These are phyloP conservation scores for Uloborus diversus DNA, from an alignment of 1,140 invertebrate genomes.

Conservation along the genomic window DNA sequence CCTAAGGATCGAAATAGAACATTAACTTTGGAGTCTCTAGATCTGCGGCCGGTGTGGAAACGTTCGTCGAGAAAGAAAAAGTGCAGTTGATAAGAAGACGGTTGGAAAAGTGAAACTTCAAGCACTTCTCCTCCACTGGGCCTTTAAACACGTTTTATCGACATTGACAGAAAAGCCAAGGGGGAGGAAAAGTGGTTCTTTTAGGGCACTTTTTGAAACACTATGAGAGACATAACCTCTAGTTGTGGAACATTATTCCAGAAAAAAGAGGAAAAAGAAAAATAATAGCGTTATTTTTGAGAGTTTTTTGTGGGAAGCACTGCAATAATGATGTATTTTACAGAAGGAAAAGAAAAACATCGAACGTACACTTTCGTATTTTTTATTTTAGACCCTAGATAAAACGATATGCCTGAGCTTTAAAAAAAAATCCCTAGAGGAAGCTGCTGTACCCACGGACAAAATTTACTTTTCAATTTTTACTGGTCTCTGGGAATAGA, in stretches of 20 bases:
- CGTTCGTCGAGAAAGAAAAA: not conserved
- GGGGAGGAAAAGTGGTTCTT: not conserved
- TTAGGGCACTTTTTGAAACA: not conserved
- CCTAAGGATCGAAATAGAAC: constrained; percentile 7
- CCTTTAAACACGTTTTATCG: constrained; percentile 32
- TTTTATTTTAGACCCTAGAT: no score
- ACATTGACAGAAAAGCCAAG: constrained; percentile 14
- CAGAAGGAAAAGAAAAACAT: no score
- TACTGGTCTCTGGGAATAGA: no score
- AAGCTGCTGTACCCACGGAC: no score
- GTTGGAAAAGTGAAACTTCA: constrained; percentile 3
- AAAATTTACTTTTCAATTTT: no score
- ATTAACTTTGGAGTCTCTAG: constrained; percentile 25
- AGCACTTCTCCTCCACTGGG: constrained; percentile 1
- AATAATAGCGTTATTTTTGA: not conserved
- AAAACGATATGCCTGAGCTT: no score
- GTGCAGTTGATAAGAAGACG: not conserved
- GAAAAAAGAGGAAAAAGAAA: not conserved
- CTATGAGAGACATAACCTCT: not conserved
- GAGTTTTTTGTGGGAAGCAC: no score
- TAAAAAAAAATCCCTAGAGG: no score
- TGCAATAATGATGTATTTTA: no score
- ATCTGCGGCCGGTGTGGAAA: not conserved
- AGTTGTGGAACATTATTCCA: not conserved
- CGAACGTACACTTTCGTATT: no score